Conservation (phyloP, 2,888 invertebrate species). For the Conistra vaccinii region DNA sequence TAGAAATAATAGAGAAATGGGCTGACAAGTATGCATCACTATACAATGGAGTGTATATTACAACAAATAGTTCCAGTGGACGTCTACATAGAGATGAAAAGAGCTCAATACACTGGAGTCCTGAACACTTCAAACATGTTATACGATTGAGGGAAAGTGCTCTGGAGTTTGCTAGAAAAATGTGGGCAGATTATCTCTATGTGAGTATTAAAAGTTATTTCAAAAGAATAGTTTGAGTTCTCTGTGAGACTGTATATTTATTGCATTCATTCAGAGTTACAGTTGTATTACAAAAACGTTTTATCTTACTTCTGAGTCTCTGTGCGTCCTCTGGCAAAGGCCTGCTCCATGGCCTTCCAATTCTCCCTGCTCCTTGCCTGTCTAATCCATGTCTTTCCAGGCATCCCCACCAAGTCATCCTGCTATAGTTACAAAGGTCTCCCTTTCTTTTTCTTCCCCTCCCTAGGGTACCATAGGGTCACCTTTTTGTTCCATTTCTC, state of each 20-base stretch:
- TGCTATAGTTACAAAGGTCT: too few relatives aligned
- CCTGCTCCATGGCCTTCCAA: too few relatives aligned
- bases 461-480: too few relatives aligned
- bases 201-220: conserved; percentile 89
- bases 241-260: neutral
- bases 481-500: too few relatives aligned
- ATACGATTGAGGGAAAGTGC: conserved; percentile 95
- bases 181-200: conserved; percentile 97
- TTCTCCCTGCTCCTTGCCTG: too few relatives aligned
- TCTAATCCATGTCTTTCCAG: too few relatives aligned
- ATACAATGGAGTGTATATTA: conserved; percentile 94
- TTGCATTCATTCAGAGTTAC: too few relatives aligned
- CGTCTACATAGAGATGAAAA: conserved; percentile 90
- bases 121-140: conserved; percentile 93
- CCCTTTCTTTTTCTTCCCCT: too few relatives aligned
- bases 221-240: neutral
- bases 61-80: conserved; percentile 85
- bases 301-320: too few relatives aligned
- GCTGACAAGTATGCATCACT: conserved; percentile 89
- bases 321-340: too few relatives aligned
- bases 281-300: too few relatives aligned
- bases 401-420: too few relatives aligned
- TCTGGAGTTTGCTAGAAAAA: conserved; percentile 92
- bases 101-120: conserved; percentile 94
- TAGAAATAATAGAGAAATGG: conserved; percentile 94